Evolutionary conservation across 2,113 vertebrate genomes (phyloP).

Genomic region (Fukomys damarensis): DNA sequence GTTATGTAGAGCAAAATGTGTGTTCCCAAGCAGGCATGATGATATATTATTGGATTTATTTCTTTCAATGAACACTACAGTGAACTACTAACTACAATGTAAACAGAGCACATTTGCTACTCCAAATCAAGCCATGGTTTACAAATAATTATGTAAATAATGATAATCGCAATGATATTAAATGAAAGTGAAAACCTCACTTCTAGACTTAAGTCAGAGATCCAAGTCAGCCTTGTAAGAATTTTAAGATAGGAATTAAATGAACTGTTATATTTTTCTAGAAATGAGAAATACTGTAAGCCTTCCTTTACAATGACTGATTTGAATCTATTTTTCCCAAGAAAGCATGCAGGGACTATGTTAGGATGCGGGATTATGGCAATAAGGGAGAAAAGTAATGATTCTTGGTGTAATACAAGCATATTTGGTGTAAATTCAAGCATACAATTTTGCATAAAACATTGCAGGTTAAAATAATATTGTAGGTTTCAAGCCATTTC

Average conservation of each 20-base stretch:
- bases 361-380: conserved; percentile 85
- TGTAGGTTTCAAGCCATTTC: conserved; percentile 86
- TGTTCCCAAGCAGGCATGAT: conserved; percentile 85
- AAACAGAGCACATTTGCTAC: conserved; percentile 84
- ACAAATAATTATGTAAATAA: conserved; percentile 85
- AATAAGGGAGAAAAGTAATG: conserved; percentile 86
- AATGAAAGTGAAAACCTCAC: conserved; percentile 81
- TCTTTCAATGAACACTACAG: conserved; percentile 84
- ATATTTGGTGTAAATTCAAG: conserved; percentile 86
- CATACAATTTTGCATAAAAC: conserved; percentile 89
- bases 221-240: conserved; percentile 87
- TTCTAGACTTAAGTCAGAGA: conserved; percentile 86
- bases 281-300: conserved; percentile 81
- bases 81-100: conserved; percentile 87
- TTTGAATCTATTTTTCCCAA: conserved; percentile 81
- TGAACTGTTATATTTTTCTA: conserved; percentile 85
- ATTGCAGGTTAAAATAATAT: conserved; percentile 87
- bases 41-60: conserved; percentile 84
- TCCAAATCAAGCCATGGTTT: conserved; percentile 86
- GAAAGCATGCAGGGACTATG: conserved; percentile 87
- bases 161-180: conserved; percentile 69
- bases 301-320: conserved; percentile 83
- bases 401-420: conserved; percentile 84
- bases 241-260: conserved; percentile 85
- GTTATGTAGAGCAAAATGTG: conserved; percentile 85